Conservation (phyloP, 2,888 invertebrate species). For the Apamea epomidion region DNA sequence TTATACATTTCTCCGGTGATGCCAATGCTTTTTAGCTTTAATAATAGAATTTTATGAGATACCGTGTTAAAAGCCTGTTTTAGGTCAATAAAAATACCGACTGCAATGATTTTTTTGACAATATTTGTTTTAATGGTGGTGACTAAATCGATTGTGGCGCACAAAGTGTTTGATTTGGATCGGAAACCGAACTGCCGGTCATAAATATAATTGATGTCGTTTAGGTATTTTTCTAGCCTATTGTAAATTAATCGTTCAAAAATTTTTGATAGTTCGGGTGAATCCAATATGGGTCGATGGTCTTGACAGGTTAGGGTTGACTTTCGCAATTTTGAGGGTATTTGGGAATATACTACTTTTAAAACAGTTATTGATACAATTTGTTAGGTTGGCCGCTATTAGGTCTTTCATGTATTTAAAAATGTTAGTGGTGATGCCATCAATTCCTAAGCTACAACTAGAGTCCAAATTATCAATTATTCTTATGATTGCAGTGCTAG, state of each 20-base stretch:
- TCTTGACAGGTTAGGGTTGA: too few relatives aligned
- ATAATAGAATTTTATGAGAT: not conserved
- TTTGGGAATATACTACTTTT: not conserved
- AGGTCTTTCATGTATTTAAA: too few relatives aligned
- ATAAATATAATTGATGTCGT: too few relatives aligned
- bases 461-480: too few relatives aligned
- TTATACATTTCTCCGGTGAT: not conserved
- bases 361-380: too few relatives aligned
- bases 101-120: not conserved
- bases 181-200: too few relatives aligned
- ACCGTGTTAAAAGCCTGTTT: not conserved
- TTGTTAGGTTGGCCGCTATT: too few relatives aligned
- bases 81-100: not conserved
- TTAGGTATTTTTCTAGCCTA: too few relatives aligned
- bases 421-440: too few relatives aligned
- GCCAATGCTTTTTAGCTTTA: not conserved
- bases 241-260: not conserved
- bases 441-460: too few relatives aligned
- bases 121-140: constrained; percentile 1
- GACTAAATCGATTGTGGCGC: constrained; percentile 7
- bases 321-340: not conserved
- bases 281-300: not conserved
- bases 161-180: too few relatives aligned
- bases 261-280: not conserved
- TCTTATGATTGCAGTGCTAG: too few relatives aligned